Conservation (phyloP, 64 coral and sea anemone genomes). For the Trachythela sp. region DNA sequence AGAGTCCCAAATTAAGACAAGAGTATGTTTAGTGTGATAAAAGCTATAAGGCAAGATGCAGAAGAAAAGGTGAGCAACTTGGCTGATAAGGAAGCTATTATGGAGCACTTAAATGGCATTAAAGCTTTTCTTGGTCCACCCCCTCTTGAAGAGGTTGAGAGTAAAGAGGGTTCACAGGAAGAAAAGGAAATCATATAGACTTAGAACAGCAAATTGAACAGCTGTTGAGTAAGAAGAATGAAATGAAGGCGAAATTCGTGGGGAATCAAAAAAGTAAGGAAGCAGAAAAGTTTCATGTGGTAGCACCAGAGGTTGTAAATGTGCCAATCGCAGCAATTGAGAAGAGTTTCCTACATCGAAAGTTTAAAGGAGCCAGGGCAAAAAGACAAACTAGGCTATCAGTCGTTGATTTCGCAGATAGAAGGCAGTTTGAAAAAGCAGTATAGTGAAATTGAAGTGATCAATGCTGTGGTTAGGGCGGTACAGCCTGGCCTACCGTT, state of each 20-base stretch:
- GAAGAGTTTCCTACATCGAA: neutral
- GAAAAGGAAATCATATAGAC: neutral
- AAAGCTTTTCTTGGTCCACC: neutral
- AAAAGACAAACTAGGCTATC: conserved; percentile 15
- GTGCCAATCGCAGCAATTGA: neutral
- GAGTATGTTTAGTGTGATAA: neutral
- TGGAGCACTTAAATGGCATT: neutral
- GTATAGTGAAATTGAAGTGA: neutral
- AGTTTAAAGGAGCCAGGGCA: neutral
- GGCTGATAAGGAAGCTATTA: neutral
- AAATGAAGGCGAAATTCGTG: neutral
- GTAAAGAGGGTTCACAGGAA: neutral
- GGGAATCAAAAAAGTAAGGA: neutral
- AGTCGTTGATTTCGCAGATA: neutral
- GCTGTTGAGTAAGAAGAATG: neutral
- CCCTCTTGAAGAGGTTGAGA: neutral
- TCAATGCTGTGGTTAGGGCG: neutral
- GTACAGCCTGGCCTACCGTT: conserved; percentile 42
- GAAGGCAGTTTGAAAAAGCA: neutral
- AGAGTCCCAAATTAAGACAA: neutral
- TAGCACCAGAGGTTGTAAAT: neutral
- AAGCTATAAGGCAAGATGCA: neutral
- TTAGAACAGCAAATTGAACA: neutral
- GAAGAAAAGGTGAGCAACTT: neutral
- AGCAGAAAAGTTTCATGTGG: neutral